Conservation (phyloP, 2,113 vertebrate genomes). For the Geococcyx californianus region DNA sequence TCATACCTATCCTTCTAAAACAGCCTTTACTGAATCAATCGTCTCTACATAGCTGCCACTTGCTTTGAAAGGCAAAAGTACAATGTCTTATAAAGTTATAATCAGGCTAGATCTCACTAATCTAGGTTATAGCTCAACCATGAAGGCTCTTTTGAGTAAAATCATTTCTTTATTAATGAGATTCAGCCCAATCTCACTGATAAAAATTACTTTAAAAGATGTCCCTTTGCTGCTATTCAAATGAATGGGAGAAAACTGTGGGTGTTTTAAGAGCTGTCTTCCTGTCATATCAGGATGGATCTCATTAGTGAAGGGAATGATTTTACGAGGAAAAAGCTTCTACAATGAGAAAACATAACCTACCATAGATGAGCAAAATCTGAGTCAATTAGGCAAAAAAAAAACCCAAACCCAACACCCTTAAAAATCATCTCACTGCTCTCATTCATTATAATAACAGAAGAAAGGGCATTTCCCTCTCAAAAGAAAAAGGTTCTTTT, state of each 20-base stretch:
- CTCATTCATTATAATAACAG: slow-evolving; percentile 69
- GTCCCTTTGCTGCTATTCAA: slow-evolving; percentile 81
- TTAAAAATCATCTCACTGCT: slow-evolving; percentile 60
- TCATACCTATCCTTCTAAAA: background rate
- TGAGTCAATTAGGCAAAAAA: slow-evolving; percentile 72
- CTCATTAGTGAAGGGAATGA: slow-evolving; percentile 82
- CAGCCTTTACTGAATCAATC: background rate
- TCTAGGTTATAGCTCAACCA: slow-evolving; percentile 75
- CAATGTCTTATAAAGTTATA: slow-evolving; percentile 68
- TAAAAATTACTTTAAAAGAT: slow-evolving; percentile 79
- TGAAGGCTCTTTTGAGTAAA: slow-evolving; percentile 78
- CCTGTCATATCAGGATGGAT: slow-evolving; percentile 79
- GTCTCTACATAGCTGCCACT: background rate
- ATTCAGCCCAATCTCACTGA: slow-evolving; percentile 75
- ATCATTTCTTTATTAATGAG: slow-evolving; percentile 81
- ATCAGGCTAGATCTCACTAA: slow-evolving; percentile 70
- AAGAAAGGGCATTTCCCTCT: slow-evolving; percentile 40
- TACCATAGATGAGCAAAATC: slow-evolving; percentile 76
- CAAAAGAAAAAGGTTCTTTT: background rate
- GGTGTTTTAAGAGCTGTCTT: slow-evolving; percentile 83
- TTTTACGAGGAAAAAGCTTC: slow-evolving; percentile 73
- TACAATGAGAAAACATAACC: slow-evolving; percentile 81
- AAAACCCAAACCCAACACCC: background rate
- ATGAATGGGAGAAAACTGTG: slow-evolving; percentile 78
- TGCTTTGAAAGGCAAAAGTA: slow-evolving; percentile 13